phyloP scores from a whole-genome alignment of 64 coral and sea anemone genomes.

The Catalaphyllia jardinei region DNA sequence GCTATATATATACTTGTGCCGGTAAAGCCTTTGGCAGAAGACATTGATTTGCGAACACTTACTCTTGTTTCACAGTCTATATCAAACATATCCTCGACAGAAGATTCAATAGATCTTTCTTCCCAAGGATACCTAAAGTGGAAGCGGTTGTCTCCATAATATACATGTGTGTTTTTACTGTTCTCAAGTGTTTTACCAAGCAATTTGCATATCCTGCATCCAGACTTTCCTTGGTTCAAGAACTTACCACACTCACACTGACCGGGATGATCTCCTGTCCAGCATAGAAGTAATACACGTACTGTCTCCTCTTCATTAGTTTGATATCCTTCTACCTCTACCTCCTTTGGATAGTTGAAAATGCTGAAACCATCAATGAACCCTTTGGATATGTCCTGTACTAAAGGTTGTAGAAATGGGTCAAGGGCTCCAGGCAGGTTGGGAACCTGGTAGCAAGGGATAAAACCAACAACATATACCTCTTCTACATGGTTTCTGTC shows the following conservation, averaged over 20 bases:
- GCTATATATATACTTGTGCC: constrained; percentile 16
- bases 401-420: constrained; percentile 46
- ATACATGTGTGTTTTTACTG: too few relatives aligned
- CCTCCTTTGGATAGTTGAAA: neutral
- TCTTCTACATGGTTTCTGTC: constrained; percentile 37
- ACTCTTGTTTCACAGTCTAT: too few relatives aligned
- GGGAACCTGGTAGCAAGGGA: constrained; percentile 2
- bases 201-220: too few relatives aligned
- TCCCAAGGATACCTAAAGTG: too few relatives aligned
- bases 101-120: too few relatives aligned
- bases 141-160: too few relatives aligned
- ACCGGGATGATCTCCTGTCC: too few relatives aligned
- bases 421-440: constrained; percentile 23
- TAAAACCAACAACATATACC: constrained; percentile 48
- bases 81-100: too few relatives aligned
- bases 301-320: neutral
- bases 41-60: too few relatives aligned
- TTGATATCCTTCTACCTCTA: constrained; percentile 20
- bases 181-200: too few relatives aligned
- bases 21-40: neutral
- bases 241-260: too few relatives aligned
- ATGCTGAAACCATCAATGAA: constrained; percentile 36
- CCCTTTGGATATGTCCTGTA: constrained; percentile 27
- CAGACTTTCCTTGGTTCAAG: too few relatives aligned
- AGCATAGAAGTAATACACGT: constrained; percentile 26